These are phyloP conservation scores for Dendroctonus valens DNA, from an alignment of 1,140 invertebrate species.

Conservation along the genomic window DNA sequence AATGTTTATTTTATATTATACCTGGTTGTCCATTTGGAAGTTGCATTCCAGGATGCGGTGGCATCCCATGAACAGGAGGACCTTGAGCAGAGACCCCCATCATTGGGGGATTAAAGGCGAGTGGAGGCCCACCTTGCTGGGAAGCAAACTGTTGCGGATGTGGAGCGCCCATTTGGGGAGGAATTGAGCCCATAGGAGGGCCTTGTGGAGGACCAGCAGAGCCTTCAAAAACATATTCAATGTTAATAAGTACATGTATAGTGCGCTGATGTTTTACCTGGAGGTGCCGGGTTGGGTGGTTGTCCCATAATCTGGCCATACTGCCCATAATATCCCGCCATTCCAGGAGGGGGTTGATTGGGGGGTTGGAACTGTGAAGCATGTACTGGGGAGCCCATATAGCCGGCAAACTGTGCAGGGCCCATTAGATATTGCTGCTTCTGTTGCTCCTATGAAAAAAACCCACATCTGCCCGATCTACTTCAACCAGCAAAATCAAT, in stretches of 20 bases:
- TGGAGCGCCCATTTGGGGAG: constrained; percentile 11
- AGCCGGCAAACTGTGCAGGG: constrained; percentile 52
- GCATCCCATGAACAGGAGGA: constrained; percentile 1
- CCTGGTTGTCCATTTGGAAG: constrained; percentile 3
- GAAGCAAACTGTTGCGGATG: constrained; percentile 20
- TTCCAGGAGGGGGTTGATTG: constrained; percentile 50
- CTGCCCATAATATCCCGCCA: constrained; percentile 34
- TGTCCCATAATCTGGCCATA: constrained; percentile 36
- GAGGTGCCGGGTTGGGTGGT: constrained; percentile 21
- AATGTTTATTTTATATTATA: not conserved
- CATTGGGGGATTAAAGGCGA: constrained; percentile 15
- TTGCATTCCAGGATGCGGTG: constrained; percentile 9
- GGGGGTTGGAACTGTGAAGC: constrained; percentile 45
- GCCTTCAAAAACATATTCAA: not conserved
- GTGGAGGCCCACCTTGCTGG: not conserved
- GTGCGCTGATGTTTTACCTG: not conserved
- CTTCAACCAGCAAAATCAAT: not conserved
- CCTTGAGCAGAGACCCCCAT: constrained; percentile 4
- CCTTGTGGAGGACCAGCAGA: not conserved
- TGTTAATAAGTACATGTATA: too few relatives aligned
- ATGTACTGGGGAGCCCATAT: constrained; percentile 54
- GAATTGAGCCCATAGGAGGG: not conserved
- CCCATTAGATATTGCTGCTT: constrained; percentile 82
- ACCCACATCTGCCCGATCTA: not conserved
- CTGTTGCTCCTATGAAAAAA: constrained; percentile 72